Evolutionary conservation across 1,140 invertebrate species (phyloP).

Genomic region (Batillaria attramentaria): DNA sequence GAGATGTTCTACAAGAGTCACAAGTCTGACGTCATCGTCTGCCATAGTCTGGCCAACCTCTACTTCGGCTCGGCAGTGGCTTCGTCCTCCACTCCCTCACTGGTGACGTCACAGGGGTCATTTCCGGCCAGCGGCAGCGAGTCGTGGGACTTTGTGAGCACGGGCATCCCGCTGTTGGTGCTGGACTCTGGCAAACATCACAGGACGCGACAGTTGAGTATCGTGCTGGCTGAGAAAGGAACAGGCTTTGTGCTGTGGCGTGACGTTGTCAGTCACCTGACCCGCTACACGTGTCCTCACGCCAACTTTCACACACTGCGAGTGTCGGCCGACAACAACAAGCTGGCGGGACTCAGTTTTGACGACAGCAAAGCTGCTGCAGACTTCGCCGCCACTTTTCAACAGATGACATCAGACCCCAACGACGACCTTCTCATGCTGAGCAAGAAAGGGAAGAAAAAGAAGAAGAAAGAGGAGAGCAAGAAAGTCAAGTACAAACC

Average conservation of each 20-base stretch:
- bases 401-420: slow-evolving; percentile 82
- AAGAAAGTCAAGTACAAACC: slow-evolving; percentile 70
- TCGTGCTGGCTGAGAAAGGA: slow-evolving; percentile 86
- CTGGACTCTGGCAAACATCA: slow-evolving; percentile 82
- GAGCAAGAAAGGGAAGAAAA: slow-evolving; percentile 75
- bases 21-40: slow-evolving; percentile 85
- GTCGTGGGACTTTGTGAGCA: slow-evolving; percentile 83
- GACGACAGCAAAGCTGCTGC: slow-evolving; percentile 82
- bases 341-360: slow-evolving; percentile 82
- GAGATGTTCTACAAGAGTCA: slow-evolving; percentile 86
- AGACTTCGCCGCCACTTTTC: slow-evolving; percentile 79
- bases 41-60: slow-evolving; percentile 85
- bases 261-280: slow-evolving; percentile 83
- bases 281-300: slow-evolving; percentile 75
- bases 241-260: slow-evolving; percentile 89
- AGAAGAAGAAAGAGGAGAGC: slow-evolving; percentile 62
- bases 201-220: slow-evolving; percentile 81
- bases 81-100: slow-evolving; percentile 51
- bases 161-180: slow-evolving; percentile 86
- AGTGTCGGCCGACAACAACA: slow-evolving; percentile 78
- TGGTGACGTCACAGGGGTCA: slow-evolving; percentile 24
- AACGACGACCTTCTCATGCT: slow-evolving; percentile 84
- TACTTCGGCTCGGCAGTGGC: slow-evolving; percentile 73
- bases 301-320: slow-evolving; percentile 88
- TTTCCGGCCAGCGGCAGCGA: slow-evolving; percentile 41